A percentile compares a stretch with the other conserved stretches of the same genome.
phyloP scores from a whole-genome alignment of 2,113 vertebrate species.

The Forbesichthys papilliferus region DNA sequence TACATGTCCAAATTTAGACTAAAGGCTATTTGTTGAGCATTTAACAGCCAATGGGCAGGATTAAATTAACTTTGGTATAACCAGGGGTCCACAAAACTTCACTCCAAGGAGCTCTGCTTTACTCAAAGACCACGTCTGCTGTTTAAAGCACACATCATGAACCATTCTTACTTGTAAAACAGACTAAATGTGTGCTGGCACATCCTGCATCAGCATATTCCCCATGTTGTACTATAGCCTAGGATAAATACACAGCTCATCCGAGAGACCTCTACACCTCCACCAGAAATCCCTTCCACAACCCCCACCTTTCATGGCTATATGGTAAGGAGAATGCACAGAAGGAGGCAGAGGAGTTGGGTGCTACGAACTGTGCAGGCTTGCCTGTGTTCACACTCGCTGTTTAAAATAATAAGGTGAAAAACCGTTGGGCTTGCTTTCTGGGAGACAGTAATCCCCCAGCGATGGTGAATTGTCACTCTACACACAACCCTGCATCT shows the following conservation, averaged over 20 bases:
- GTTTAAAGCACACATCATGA: not conserved
- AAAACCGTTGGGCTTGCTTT: conserved; percentile 27
- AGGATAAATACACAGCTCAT: not conserved
- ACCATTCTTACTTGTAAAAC: not conserved
- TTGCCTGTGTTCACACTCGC: conserved; percentile 34
- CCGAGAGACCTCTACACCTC: not conserved
- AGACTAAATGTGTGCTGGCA: not conserved
- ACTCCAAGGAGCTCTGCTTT: not conserved
- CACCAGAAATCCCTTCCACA: not conserved
- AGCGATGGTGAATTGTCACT: not conserved
- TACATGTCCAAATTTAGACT: too few species aligned
- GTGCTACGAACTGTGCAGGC: conserved; percentile 9
- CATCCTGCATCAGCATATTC: not conserved
- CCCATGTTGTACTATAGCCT: not conserved
- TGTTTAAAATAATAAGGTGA: conserved; percentile 22
- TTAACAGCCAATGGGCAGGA: not conserved
- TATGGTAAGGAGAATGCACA: not conserved
- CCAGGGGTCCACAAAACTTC: too few species aligned
- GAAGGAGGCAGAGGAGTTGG: not conserved
- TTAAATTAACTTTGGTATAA: too few species aligned
- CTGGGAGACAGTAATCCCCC: not conserved
- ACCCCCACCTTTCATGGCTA: conserved; percentile 2
- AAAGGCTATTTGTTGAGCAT: not conserved
- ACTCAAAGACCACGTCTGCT: not conserved
- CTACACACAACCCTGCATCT: not conserved